phyloP scores from a whole-genome alignment of 2,888 invertebrate genomes.

The Metellina segmentata region DNA sequence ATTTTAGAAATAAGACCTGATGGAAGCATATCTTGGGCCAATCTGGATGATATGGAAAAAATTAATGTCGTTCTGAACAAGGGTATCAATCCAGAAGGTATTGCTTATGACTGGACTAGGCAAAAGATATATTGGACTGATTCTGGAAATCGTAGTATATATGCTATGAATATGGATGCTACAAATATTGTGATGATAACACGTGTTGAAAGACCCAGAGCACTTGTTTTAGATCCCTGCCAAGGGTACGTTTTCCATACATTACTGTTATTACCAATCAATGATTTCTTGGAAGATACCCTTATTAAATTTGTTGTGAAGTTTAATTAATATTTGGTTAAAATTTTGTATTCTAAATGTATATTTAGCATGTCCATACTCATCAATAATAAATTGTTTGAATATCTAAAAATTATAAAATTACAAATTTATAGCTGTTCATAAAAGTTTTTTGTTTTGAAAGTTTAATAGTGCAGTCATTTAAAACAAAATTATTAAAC shows the following conservation, averaged over 20 bases:
- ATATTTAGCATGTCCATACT: background rate
- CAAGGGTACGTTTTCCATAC: slow-evolving; percentile 85
- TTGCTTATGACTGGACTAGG: slow-evolving; percentile 98
- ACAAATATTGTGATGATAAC: slow-evolving; percentile 94
- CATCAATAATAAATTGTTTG: background rate
- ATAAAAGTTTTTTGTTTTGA: too few species aligned
- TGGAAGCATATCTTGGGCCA: slow-evolving; percentile 92
- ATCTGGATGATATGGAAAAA: slow-evolving; percentile 86
- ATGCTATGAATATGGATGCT: slow-evolving; percentile 95
- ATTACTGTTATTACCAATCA: background rate
- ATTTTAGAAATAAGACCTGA: slow-evolving; percentile 89
- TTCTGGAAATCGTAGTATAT: slow-evolving; percentile 95
- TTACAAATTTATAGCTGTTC: too few species aligned
- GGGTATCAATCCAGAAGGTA: slow-evolving; percentile 94
- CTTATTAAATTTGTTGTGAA: background rate
- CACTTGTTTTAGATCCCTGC: slow-evolving; percentile 98
- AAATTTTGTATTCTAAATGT: background rate
- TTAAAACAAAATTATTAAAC: too few species aligned
- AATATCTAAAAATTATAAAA: too few species aligned
- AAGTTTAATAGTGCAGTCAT: too few species aligned
- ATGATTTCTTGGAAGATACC: background rate
- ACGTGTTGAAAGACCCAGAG: slow-evolving; percentile 94
- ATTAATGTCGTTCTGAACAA: slow-evolving; percentile 78
- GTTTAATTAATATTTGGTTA: background rate
- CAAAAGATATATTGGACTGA: slow-evolving; percentile 99